Percentiles rank a stretch among this genome's conserved stretches.
phyloP scores from a whole-genome alignment of 2,888 invertebrate genomes.

The Phyllotreta cruciferae region DNA sequence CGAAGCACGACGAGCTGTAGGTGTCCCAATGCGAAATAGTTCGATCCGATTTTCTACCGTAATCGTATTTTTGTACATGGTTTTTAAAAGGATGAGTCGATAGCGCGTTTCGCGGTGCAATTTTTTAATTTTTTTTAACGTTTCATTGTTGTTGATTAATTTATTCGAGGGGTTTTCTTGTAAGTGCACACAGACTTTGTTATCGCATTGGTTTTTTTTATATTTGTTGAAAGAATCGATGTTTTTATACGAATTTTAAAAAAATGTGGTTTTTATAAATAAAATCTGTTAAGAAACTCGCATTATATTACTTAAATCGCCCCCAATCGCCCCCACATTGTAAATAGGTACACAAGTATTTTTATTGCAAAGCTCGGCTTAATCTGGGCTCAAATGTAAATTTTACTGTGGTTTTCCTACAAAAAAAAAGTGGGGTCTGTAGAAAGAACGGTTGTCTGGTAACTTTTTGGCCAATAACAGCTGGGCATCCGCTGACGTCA shows the following conservation, averaged over 20 bases:
- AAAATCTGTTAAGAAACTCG: neutral
- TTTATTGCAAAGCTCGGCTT: no score
- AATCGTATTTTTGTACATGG: constrained; percentile 24
- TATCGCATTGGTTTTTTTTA: constrained; percentile 27
- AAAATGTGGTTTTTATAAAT: constrained; percentile 35
- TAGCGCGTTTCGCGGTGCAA: constrained; percentile 14
- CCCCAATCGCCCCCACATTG: constrained; percentile 28
- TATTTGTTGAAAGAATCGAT: constrained; percentile 37
- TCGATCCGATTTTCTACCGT: constrained; percentile 15
- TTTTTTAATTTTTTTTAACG: constrained; percentile 5
- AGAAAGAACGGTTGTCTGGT: no score
- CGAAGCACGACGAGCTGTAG: constrained; percentile 96
- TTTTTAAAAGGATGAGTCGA: constrained; percentile 14
- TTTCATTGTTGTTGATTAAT: constrained; percentile 21
- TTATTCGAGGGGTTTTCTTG: constrained; percentile 30
- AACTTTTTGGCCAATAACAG: no score
- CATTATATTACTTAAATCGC: constrained; percentile 25
- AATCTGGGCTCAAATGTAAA: no score
- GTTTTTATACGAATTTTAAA: constrained; percentile 25
- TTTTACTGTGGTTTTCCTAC: no score
- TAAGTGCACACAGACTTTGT: constrained; percentile 29
- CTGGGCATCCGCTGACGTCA: no score
- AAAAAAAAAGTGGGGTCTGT: no score
- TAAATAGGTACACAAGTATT: neutral
- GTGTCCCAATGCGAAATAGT: no score